Evolutionary conservation across 2,888 invertebrate genomes (phyloP), one percentile per base, ranked within the genome.

Genomic region (Hemistola chrysoprasaria): DNA sequence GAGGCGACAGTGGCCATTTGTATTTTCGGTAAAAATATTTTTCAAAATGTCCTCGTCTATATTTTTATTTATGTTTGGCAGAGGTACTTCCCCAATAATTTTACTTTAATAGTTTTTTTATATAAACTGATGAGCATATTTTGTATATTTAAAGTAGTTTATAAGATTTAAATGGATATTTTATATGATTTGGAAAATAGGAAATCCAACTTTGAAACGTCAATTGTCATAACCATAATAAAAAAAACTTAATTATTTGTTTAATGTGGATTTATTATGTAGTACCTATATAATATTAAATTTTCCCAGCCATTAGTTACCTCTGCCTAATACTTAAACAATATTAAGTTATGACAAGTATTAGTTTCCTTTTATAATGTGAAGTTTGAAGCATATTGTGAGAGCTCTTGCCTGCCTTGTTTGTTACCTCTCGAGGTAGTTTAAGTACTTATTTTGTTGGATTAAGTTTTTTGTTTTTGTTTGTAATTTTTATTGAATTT

Each of bases 321-420:
- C 80, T 80, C 80, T 81, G 78, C 78, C 78, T 32, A 10, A 9
- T 67, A 50, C 21, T 30, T 38, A 39, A 36, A 22, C 22, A 33
- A 24, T 35, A 20, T 2, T 28, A 45, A 49, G 50, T 51, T 57
- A 55, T 54, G 50, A 55, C 57, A 59, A 44, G 46, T 36, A 36
- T 21, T 39, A 37, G 53, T 54, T 45, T 60, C 50, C 56, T 58
- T 55, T 57, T 51, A 47, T 56, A 23, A 34, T 22, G 30, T 11
- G 37, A 44, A 50, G 56, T 26, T 34, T 20, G 25, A 32, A 66
- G 58, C 55, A 60, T 61, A 61, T 56, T 58, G 61, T 65, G 51
- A 72, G 62, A 51, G 62, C 75, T 81, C 84, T 84, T 84, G 83
- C 83, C 82, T 77, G 70, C 67, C 57, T 66, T 58, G 64, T 76